Evolutionary conservation across 2,797 vertebrate species (phyloP).

Genomic region (Gymnocypris eckloni): DNA sequence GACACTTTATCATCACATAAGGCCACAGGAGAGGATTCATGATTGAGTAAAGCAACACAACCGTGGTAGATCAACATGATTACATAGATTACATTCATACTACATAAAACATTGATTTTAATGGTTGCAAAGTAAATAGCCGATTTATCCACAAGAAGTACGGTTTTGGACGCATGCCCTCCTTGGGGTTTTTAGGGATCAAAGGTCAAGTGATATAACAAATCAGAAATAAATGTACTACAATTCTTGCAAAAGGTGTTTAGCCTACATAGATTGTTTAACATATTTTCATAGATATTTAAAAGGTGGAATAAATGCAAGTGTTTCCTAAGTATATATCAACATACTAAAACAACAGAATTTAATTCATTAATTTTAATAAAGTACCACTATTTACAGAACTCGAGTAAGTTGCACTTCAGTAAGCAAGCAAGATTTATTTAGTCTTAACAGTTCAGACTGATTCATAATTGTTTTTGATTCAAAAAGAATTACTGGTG

Average conservation of each 20-base stretch:
- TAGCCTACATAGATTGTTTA: too few species aligned
- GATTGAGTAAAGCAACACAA: neutral
- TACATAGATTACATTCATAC: neutral
- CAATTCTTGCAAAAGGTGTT: neutral
- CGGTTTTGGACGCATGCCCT: neutral
- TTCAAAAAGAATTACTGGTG: neutral
- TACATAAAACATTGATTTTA: neutral
- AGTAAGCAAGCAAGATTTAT: neutral
- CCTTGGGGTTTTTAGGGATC: neutral
- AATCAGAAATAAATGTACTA: neutral
- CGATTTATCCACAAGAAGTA: neutral
- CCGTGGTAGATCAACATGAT: neutral
- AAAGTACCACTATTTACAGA: neutral
- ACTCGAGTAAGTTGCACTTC: neutral
- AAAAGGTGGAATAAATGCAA: neutral
- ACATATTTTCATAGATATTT: neutral
- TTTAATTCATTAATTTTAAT: neutral
- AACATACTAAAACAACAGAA: neutral
- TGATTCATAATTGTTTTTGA: too few species aligned
- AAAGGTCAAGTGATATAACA: neutral
- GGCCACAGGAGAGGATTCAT: neutral
- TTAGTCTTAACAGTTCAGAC: neutral
- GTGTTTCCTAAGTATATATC: neutral
- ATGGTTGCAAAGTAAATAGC: neutral
- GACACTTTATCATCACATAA: neutral